Evolutionary conservation across 2,797 vertebrate species (phyloP), one percentile per base, ranked within the genome.

Genomic region (Thaleichthys pacificus): DNA sequence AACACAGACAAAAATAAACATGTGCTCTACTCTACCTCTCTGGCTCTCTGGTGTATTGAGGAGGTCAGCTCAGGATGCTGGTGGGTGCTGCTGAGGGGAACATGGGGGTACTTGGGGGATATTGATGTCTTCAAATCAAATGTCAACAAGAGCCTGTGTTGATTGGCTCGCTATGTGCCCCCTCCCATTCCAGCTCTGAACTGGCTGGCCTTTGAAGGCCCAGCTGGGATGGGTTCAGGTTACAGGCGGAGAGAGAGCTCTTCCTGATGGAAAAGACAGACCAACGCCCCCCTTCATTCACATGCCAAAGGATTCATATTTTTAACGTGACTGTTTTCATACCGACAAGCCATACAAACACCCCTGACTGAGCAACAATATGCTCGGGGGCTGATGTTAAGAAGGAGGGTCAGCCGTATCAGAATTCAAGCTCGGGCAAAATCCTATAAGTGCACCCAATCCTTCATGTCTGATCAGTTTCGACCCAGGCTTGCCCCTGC

Each of bases 1-100:
- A 28, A 83, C 81, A 86, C 65, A 85, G 81, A 80, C 83, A 80
- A 89, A 93, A 88, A 88, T 73, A 84, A 88, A 90, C 79, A 76
- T 5, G 4, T 26, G 60, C 15, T 28, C 3, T 3, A 12, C 35
- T 42, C 35, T 42, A n/a, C 22, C n/a, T 42, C 73, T n/a, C 66
- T 63, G 2, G 0, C 32, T 69, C 70, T 74, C 75, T 22, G 32
- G 15, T 0, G 8, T 69, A 66, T 76, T 71, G 71, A 21, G 69
- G 74, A 81, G 81, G 86, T 87, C 85, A 84, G 61, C 58, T 4
- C 15, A 19, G 66, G 66, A 26, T 32, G 56, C 56, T 58, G 15
- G 61, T 57, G 74, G 73, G 78, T 72, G 62, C 60, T 51, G 78
- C 76, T 73, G 70, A 71, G 35, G n/a, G 28, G 7, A 83, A n/a